Percentiles rank a stretch among this genome's conserved stretches.
phyloP scores from a whole-genome alignment of 2,888 invertebrate species.

The Ecdyonurus torrentis region DNA sequence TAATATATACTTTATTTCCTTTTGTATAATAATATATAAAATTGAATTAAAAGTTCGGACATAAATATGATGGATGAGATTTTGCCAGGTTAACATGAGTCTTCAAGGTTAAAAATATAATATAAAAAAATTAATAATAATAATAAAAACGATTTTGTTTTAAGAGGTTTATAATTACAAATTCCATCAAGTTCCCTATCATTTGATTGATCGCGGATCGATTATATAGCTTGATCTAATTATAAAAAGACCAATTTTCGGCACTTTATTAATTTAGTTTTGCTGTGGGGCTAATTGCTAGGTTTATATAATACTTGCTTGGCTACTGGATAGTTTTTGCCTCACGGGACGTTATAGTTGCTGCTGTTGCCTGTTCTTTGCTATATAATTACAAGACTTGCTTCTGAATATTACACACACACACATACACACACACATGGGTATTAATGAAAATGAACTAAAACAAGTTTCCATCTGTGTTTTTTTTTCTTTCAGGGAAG shows the following conservation, averaged over 20 bases:
- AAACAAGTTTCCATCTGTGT: conserved; percentile 11
- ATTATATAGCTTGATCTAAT: not conserved
- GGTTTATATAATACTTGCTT: too few species aligned
- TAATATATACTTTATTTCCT: too few species aligned
- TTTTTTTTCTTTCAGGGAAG: conserved; percentile 58
- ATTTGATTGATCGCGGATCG: conserved; percentile 1
- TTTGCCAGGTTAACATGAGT: not conserved
- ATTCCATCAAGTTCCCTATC: not conserved
- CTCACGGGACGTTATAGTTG: too few species aligned
- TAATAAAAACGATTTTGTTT: not conserved
- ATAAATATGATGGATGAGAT: not conserved
- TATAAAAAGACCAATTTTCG: not conserved
- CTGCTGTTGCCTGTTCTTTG: not conserved
- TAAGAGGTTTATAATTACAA: not conserved
- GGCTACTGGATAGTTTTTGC: too few species aligned
- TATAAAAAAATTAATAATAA: not conserved
- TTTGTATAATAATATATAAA: too few species aligned
- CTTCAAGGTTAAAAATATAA: not conserved
- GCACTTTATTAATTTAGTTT: not conserved
- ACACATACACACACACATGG: not conserved
- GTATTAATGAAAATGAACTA: not conserved
- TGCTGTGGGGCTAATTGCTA: not conserved
- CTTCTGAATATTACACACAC: not conserved
- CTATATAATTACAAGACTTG: not conserved
- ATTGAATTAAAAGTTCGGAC: too few species aligned